phyloP scores from a whole-genome alignment of 2,113 vertebrate species.

The Silurus asotus region DNA sequence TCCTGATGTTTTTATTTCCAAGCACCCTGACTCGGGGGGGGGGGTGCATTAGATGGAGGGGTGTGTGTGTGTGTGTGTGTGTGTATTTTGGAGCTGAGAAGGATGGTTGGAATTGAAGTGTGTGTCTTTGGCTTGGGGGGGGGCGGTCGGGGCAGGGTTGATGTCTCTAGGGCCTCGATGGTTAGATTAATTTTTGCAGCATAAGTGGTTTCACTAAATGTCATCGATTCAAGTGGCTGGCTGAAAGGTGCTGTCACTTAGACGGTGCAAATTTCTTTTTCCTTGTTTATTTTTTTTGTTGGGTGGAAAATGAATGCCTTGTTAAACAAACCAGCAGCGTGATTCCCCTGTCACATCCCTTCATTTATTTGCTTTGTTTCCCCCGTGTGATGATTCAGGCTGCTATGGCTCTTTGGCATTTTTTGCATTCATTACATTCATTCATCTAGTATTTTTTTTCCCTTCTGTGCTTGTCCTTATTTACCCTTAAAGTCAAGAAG shows the following conservation, averaged over 20 bases:
- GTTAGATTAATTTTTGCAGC: conserved; percentile 54
- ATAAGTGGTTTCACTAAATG: conserved; percentile 44
- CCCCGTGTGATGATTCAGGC: conserved; percentile 48
- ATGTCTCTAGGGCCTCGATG: conserved; percentile 47
- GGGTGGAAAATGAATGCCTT: conserved; percentile 47
- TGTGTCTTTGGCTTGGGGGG: conserved; percentile 37
- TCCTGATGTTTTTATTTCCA: conserved; percentile 77
- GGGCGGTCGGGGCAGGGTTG: not conserved
- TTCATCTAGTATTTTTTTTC: conserved; percentile 63
- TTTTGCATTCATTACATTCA: conserved; percentile 68
- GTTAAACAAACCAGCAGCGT: conserved; percentile 49
- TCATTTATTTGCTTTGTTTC: conserved; percentile 44
- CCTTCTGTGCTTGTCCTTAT: conserved; percentile 20
- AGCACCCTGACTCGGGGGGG: conserved; percentile 67
- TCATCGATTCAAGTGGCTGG: conserved; percentile 48
- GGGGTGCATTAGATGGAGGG: conserved; percentile 59
- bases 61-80: conserved; percentile 40
- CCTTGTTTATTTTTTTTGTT: not conserved
- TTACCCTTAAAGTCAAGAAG: not conserved
- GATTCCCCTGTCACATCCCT: conserved; percentile 53
- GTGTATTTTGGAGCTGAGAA: conserved; percentile 53
- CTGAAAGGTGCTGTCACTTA: conserved; percentile 41
- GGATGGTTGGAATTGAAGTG: conserved; percentile 38
- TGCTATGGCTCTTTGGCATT: conserved; percentile 62
- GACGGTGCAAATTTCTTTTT: not conserved